Conservation (phyloP, 1,140 invertebrate species). For the Mya arenaria region DNA sequence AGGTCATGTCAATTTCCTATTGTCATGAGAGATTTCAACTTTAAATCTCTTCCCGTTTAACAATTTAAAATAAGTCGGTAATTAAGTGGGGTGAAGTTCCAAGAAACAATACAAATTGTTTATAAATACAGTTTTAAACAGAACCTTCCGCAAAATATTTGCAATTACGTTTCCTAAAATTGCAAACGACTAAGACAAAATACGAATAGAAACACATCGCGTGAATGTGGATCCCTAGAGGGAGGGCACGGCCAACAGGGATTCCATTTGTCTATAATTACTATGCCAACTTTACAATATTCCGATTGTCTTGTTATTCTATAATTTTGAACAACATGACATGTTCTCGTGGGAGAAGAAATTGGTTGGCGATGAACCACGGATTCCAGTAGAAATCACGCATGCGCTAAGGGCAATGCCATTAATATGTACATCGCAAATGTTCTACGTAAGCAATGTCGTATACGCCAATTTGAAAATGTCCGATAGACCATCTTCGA, state of each 20-base stretch:
- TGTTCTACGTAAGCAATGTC: slow-evolving; percentile 4
- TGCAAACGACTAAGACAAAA: too few relatives aligned
- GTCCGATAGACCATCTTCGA: slow-evolving; percentile 17
- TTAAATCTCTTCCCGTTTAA: too few relatives aligned
- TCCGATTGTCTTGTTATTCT: slow-evolving; percentile 47
- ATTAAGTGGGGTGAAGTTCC: too few relatives aligned
- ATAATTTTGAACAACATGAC: slow-evolving; percentile 35
- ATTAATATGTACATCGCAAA: slow-evolving; percentile 26
- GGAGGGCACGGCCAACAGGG: background rate
- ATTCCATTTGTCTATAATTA: slow-evolving; percentile 38
- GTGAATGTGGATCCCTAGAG: too few relatives aligned
- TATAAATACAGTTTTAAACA: too few relatives aligned
- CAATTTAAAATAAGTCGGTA: too few relatives aligned
- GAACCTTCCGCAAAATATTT: too few relatives aligned
- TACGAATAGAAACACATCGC: too few relatives aligned
- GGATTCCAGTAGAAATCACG: slow-evolving; percentile 8
- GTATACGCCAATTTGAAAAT: slow-evolving; percentile 12
- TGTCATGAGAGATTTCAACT: too few relatives aligned
- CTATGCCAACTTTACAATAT: slow-evolving; percentile 40
- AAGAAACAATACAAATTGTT: too few relatives aligned
- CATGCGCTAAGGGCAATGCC: slow-evolving; percentile 33
- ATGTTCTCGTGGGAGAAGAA: slow-evolving; percentile 39
- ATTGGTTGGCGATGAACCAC: slow-evolving; percentile 18
- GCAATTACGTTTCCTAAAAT: too few relatives aligned
- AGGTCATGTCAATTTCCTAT: too few relatives aligned